phyloP scores from a whole-genome alignment of 35 echinoderm and acorn worm species.

The Apostichopus parvimensis region DNA sequence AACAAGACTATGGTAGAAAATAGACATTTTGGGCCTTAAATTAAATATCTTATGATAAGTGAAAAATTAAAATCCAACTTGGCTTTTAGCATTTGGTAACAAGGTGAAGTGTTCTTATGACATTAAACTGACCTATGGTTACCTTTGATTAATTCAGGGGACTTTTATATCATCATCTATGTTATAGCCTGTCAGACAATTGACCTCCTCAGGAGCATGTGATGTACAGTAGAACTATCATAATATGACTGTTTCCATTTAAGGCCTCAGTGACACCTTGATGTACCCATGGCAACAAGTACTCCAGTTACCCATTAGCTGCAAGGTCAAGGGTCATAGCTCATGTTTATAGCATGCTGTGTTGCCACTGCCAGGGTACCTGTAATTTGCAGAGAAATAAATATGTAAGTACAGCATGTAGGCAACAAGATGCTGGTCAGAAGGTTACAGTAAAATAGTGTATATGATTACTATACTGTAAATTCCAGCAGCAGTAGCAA shows the following conservation, averaged over 20 bases:
- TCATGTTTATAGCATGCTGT: background rate
- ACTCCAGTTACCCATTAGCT: background rate
- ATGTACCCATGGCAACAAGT: slow-evolving; percentile 7
- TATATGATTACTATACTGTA: background rate
- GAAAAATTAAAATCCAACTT: too few species aligned
- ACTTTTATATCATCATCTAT: too few species aligned
- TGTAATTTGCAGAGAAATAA: slow-evolving; percentile 1
- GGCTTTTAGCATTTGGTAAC: too few species aligned
- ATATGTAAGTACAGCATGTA: background rate
- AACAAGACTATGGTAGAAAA: too few species aligned
- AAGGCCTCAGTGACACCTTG: background rate
- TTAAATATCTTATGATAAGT: too few species aligned
- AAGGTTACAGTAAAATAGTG: background rate
- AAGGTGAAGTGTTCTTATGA: too few species aligned
- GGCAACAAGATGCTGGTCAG: background rate
- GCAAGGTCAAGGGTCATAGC: slow-evolving; percentile 5
- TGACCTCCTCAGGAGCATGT: background rate
- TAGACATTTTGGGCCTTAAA: too few species aligned
- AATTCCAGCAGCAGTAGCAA: background rate
- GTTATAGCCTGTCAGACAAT: background rate
- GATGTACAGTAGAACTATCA: background rate
- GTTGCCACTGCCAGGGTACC: background rate
- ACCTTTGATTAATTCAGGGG: too few species aligned
- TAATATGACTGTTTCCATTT: background rate
- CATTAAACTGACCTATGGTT: too few species aligned